Percentiles rank a stretch among this genome's conserved stretches.
Evolutionary conservation across 2,888 invertebrate genomes (phyloP).

Genomic region (Catotricha subobsoleta): DNA sequence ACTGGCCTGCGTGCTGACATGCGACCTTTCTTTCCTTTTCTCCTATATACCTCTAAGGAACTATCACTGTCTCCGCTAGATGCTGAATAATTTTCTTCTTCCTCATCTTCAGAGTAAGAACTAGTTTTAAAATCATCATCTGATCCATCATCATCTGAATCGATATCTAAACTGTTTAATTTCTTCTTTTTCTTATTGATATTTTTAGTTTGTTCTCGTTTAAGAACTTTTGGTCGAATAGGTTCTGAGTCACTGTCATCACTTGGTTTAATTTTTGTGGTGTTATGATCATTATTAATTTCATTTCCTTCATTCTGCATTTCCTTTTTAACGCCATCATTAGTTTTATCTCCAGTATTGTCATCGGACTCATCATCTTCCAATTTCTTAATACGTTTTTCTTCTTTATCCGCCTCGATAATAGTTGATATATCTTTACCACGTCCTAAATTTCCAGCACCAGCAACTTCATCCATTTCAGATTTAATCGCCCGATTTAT

Average conservation of each 20-base stretch:
- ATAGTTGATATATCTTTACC: conserved; percentile 90
- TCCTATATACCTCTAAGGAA: conserved; percentile 31
- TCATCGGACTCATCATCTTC: conserved; percentile 8
- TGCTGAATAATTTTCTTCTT: conserved; percentile 38
- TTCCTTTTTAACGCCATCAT: conserved; percentile 10
- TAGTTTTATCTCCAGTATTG: conserved; percentile 12
- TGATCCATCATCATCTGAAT: conserved; percentile 60
- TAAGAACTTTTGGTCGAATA: conserved; percentile 17
- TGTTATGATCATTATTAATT: conserved; percentile 12
- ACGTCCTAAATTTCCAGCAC: conserved; percentile 62
- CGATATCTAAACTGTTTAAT: conserved; percentile 63
- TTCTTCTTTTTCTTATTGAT: conserved; percentile 61
- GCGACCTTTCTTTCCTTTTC: conserved; percentile 24
- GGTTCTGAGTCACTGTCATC: conserved; percentile 25
- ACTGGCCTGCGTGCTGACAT: conserved; percentile 31
- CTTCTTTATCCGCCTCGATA: conserved; percentile 57
- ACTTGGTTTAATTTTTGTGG: conserved; percentile 19
- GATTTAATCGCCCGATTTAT: conserved; percentile 82
- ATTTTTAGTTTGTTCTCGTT: conserved; percentile 13
- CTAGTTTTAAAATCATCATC: conserved; percentile 82
- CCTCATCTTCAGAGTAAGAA: conserved; percentile 39
- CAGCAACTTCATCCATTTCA: conserved; percentile 56
- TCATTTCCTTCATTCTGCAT: conserved; percentile 12
- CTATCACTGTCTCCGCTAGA: conserved; percentile 36
- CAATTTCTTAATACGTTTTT: conserved; percentile 28